Base-by-base conservation (phyloP, 1,140 invertebrate species). In the Bombus vancouverensis region DNA sequence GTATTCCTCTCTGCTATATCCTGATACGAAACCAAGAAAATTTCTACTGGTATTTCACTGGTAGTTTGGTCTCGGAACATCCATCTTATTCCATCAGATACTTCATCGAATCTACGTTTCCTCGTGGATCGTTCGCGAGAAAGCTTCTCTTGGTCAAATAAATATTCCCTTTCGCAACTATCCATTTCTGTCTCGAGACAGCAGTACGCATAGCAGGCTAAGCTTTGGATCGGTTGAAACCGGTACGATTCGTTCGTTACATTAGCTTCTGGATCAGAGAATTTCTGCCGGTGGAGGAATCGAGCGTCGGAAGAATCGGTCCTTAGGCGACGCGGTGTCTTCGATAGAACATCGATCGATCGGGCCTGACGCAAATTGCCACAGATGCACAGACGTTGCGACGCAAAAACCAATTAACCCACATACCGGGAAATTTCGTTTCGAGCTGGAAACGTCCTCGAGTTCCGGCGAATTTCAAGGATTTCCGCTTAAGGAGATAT, bases 381-480 rank as follows among this genome's bases (percentile, higher is more conserved):
- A 53, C 47, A 22, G 47, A 53, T 53, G 57, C 57, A 44, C 39
- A 28, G 34, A 68, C 34, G 71, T 39, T 75, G 70, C 70, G 42
- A 78, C 47, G 74, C 74, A 70, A 78, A 83, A 83, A 83, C 62
- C 73, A 77, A 83, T 83, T 83, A 83, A 83, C 82, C 73, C 82
- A 77, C 65, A 83, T 77, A 83, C 65, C 34, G 44, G 75, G 42
- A 59, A 83, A 70, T 83, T 77, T 57, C 65, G 47, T 70, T 78
- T 57, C 42, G n/a, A 47, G 42, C 28, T 42, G 32, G 65, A 25
- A 59, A 81, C 79, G 44, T 22, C 15, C 34, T 28, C 28, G 5
- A 8, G 47, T 8, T 0, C 18, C 18, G 47, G 18, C 5, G 6
- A 53, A 22, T 53, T 53, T 53, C 47, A 53, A 53, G 47, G 18